Evolutionary conservation across 2,113 vertebrate genomes (phyloP), one percentile per base, ranked within the genome.

Genomic region (Megalops atlanticus): DNA sequence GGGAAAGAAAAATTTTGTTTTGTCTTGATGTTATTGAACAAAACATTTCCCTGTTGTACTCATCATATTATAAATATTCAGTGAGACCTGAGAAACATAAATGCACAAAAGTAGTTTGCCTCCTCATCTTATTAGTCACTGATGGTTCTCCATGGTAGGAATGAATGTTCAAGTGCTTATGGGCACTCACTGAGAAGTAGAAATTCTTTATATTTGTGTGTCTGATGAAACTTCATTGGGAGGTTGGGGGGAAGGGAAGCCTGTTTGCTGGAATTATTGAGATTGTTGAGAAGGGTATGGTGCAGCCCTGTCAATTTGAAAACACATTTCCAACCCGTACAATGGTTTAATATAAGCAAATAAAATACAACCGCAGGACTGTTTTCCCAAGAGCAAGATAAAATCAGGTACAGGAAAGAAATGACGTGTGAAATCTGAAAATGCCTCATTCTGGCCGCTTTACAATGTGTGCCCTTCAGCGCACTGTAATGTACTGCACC

Each of bases 321-420:
- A 27, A 64, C 39, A 40, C 16, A 35, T 76, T 76, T 33, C 8
- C n/a, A 76, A 31, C 45, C 49, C 41, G 15, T n/a, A 24, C 38
- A 38, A 38, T 40, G 38, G 2, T 40, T 0, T 33, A 40, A 16
- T 2, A 18, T 27, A 64, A 31, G 11, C 31, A 73, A 40, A 73
- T 73, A 73, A 73, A 40, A 18, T 11, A 39, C 70, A 35, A 33
- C 1, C 15, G 10, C 38, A 36, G 24, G 16, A n/a, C 73, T 76
- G 74, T 76, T 45, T 78, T 73, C 35, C 21, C 71, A 73, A 40
- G 71, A 40, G 11, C 71, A 38, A 39, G 71, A 38, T 38, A 38
- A 38, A 64, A 39, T 73, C 24, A 11, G 4, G 71, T 2, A 40
- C 35, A 21, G 35, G 38, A 24, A 36, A 71, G 31, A 4, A 38